Base-by-base conservation (phyloP, 2,797 vertebrate genomes). In the Pteronotus mesoamericanus region DNA sequence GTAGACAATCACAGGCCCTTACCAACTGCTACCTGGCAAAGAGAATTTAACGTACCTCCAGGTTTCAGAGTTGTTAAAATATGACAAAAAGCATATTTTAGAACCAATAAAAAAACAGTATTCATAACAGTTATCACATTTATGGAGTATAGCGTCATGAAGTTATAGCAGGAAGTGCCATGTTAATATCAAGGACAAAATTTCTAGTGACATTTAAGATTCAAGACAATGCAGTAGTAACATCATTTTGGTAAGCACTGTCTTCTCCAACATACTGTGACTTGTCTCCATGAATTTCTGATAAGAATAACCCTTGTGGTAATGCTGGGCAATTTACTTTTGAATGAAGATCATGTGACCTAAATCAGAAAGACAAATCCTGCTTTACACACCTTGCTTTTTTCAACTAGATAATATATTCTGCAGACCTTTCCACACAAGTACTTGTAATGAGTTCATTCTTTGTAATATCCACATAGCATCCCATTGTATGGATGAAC, bases 151-250 rank as follows among this genome's bases (percentile, higher is more conserved):
- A 75, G 37, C 0, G 0, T 82, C 0, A 3, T 83, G 92, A 97
- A 97, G 86, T 98, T 97, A 93, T 77, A 84, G 8, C 51, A 16
- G 89, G 86, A 94, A 87, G 82, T 89, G 1, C n/a, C 85, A 95
- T 42, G 48, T 82, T 97, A 96, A 95, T 95, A 93, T 89, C 95
- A 95, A 93, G 96, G 94, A 75, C 91, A 97, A 95, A 83, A 15
- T 89, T 95, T 94, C 97, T 91, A 3, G 89, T 4, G 89, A 68
- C n/a, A 61, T 74, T 95, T 32, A 78, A 91, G 97, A 94, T 92
- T 86, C 75, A 88, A 32, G 79, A 88, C 71, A 5, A 61, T 46
- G 22, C 53, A 71, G 10, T 44, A 64, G 83, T 83, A 89, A 74
- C 78, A 88, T 53, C 80, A 26, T 86, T 85, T 64, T 4, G 22